Evolutionary conservation across 1,140 invertebrate genomes (phyloP).

Genomic region (Drosophila mojavensis): DNA sequence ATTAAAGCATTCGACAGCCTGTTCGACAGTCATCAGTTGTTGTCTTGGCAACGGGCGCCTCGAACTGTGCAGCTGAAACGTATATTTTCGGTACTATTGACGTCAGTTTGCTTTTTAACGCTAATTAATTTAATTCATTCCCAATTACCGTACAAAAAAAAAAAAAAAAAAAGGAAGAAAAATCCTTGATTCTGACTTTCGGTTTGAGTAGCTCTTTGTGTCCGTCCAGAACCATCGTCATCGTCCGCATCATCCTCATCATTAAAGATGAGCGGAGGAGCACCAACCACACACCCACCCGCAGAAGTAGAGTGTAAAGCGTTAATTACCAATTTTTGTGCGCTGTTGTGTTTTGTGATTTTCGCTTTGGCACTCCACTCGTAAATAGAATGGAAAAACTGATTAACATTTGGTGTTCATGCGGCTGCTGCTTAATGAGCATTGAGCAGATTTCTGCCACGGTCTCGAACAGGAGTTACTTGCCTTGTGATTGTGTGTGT

Average conservation of each 20-base stretch:
- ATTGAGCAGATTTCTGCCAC: conserved; percentile 23
- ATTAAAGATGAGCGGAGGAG: not conserved
- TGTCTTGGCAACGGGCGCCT: conserved; percentile 23
- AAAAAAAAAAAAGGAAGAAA: not conserved
- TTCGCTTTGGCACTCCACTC: conserved; percentile 44
- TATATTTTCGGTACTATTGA: conserved; percentile 54
- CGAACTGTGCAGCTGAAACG: not conserved
- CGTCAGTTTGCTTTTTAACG: conserved; percentile 76
- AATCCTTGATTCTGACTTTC: not conserved
- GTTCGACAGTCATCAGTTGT: conserved; percentile 30
- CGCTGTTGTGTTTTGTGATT: conserved; percentile 69
- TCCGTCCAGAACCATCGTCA: not conserved
- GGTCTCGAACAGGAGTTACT: conserved; percentile 1
- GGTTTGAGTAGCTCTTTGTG: conserved; percentile 1
- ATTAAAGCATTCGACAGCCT: conserved; percentile 31
- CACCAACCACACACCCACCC: not conserved
- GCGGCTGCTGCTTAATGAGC: conserved; percentile 54
- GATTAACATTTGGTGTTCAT: conserved; percentile 68
- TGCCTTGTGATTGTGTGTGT: not conserved
- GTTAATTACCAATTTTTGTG: conserved; percentile 70
- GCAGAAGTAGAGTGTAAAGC: conserved; percentile 20
- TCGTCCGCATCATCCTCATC: not conserved
- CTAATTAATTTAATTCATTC: conserved; percentile 81
- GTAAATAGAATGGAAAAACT: conserved; percentile 56
- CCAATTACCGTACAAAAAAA: conserved; percentile 54